Conservation (phyloP, 2,113 vertebrate species). For the Tapirus terrestris region DNA sequence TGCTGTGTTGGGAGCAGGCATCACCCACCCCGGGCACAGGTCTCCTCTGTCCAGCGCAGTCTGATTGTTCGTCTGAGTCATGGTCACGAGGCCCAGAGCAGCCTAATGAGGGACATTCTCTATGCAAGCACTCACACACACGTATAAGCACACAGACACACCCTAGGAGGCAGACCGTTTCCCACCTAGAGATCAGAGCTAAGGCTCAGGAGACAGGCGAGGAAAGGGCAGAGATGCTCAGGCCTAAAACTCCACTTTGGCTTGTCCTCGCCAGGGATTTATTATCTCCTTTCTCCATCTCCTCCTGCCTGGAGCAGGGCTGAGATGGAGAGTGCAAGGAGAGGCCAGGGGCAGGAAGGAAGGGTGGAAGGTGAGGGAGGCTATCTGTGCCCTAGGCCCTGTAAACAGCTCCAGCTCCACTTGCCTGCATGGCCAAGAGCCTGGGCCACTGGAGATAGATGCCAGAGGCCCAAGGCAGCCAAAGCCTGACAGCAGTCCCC, state of each 20-base stretch:
- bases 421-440: background rate
- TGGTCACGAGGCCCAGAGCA: slow-evolving; percentile 30
- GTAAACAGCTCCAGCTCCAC: background rate
- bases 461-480: background rate
- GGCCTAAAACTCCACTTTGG: background rate
- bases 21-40: slow-evolving; percentile 23
- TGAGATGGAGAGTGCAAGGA: background rate
- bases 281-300: background rate
- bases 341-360: background rate
- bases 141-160: background rate
- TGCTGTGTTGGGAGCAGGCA: background rate
- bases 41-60: slow-evolving; percentile 45
- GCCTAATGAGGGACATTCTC: background rate
- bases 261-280: background rate
- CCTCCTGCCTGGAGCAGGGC: background rate
- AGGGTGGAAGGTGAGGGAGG: background rate
- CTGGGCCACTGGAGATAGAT: background rate
- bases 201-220: background rate
- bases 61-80: slow-evolving; percentile 7
- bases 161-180: background rate
- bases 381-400: background rate
- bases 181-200: background rate
- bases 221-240: background rate
- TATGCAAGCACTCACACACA: background rate
- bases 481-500: background rate